Percentiles rank a stretch among this genome's conserved stretches.
Evolutionary conservation across 1,140 invertebrate species (phyloP).

Genomic region (Drosophila kurseongensis): DNA sequence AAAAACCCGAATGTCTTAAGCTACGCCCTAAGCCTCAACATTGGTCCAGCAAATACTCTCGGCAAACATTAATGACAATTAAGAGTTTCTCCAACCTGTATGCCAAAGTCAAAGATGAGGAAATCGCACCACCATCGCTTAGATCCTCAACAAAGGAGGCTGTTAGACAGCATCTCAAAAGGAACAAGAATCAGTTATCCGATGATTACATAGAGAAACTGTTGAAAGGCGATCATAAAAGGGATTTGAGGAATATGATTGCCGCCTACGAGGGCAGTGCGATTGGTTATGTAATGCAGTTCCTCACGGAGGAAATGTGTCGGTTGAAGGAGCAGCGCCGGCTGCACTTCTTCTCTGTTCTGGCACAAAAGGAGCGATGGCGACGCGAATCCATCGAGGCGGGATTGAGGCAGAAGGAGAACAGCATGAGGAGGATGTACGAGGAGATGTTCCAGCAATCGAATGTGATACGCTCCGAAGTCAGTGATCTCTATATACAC

Average conservation of each 20-base stretch:
- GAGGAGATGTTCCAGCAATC: slow-evolving; percentile 88
- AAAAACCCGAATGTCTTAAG: slow-evolving; percentile 44
- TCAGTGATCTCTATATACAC: slow-evolving; percentile 88
- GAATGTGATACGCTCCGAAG: slow-evolving; percentile 86
- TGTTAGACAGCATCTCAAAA: background rate
- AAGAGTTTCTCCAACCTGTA: background rate
- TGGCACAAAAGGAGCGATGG: slow-evolving; percentile 88
- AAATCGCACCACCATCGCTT: background rate
- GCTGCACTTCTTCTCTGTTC: slow-evolving; percentile 88
- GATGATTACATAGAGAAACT: background rate
- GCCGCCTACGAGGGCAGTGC: slow-evolving; percentile 61
- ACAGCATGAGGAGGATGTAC: slow-evolving; percentile 87
- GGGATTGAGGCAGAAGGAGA: slow-evolving; percentile 88
- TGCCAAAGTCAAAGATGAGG: background rate
- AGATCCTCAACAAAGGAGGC: background rate
- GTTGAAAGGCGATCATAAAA: background rate
- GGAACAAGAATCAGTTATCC: background rate
- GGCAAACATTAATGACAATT: too few species aligned
- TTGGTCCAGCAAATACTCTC: background rate
- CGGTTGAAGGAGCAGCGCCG: slow-evolving; percentile 89
- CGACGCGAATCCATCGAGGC: slow-evolving; percentile 89
- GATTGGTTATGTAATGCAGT: slow-evolving; percentile 73
- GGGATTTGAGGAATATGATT: slow-evolving; percentile 44
- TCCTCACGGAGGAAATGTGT: slow-evolving; percentile 87
- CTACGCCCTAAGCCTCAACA: background rate